Base-by-base conservation (phyloP, 2,113 vertebrate species). In the Vombatus ursinus region DNA sequence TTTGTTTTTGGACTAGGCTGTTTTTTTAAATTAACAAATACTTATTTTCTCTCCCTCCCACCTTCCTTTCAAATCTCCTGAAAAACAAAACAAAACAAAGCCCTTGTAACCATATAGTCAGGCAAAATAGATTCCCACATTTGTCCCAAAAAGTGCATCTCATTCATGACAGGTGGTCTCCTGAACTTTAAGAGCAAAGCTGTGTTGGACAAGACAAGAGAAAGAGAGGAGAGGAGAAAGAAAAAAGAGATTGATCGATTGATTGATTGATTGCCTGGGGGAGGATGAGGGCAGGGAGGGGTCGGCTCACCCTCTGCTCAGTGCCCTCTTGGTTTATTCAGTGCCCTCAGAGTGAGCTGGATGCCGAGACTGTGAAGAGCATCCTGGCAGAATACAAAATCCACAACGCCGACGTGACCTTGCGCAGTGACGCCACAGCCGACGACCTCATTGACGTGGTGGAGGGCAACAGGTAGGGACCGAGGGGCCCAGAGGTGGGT, bases 331-430 rank as follows among this genome's bases (percentile, higher is more conserved):
- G 97, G 5, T 96, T 2, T 0, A 1, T 94, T 92, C 94, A 99
- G 99, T 99, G 99, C 96, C 98, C 99, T 37, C 99, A 99, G 98
- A 99, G 96, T 1, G 99, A 99, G 97, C 98, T 99, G 93, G 99
- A 99, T 93, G 96, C 95, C 23, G 99, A 99, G 44, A 99, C 99
- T 0, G 99, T 99, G 97, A 99, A 99, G 98, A 99, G 99, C 97
- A 99, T 99, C 98, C 97, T 99, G 91, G 99, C 99, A 0, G 99
- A 99, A 97, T 99, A 99, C 95, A 99, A 99, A 98, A 99, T 99
- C 96, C 99, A 99, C 99, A 99, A 99, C 1, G 99, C 99, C 0
- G 99, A 99, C 22, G 99, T 99, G 98, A 99, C 99, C 0, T 98
- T 99, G 98, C 99, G 99, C 93, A 99, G 99, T 0, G 99, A 99